Evolutionary conservation across 2,113 vertebrate species (phyloP), one percentile per base, ranked within the genome.

Genomic region (Coryphaenoides rupestris): DNA sequence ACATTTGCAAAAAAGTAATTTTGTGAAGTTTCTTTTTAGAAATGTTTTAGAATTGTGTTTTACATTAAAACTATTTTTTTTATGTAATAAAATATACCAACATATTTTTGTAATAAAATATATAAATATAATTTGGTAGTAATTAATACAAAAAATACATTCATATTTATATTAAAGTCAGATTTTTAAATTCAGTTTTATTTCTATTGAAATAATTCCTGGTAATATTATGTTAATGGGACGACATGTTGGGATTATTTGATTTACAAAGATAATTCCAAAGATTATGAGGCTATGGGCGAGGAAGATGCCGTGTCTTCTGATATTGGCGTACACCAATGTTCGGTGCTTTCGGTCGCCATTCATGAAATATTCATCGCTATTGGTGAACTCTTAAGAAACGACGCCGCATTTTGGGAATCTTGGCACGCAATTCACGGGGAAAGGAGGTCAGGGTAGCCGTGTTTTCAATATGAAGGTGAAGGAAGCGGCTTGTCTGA

Each of bases 351-450:
- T 91, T 89, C 80, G 88, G 82, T 75, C 78, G 79, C 33, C 33
- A 86, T 71, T 62, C 66, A 92, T 95, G 79, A 95, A 95, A 95
- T 93, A 94, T 93, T 94, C 89, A 95, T 91, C 70, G 74, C 83
- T 89, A 86, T 92, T 92, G 92, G 90, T 63, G 70, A 87, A 92
- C 86, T 94, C 84, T n/a, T 82, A 81, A 90, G 86, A 82, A 79
- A 80, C 84, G 84, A 75, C 74, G 71, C 77, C 81, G n/a, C n/a
- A n/a, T n/a, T 80, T 88, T 77, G 83, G 77, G 89, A 90, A 90
- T 75, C 87, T 91, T 92, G 2, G 58, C 86, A 87, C 64, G 79
- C 84, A 89, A 84, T 71, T 76, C 45, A 70, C 63, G 61, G 69
- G n/a, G 56, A 77, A 81, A 72, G 56, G 69, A 86, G 81, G 77